phyloP scores from a whole-genome alignment of 2,797 vertebrate species.

The Antrozous pallidus region DNA sequence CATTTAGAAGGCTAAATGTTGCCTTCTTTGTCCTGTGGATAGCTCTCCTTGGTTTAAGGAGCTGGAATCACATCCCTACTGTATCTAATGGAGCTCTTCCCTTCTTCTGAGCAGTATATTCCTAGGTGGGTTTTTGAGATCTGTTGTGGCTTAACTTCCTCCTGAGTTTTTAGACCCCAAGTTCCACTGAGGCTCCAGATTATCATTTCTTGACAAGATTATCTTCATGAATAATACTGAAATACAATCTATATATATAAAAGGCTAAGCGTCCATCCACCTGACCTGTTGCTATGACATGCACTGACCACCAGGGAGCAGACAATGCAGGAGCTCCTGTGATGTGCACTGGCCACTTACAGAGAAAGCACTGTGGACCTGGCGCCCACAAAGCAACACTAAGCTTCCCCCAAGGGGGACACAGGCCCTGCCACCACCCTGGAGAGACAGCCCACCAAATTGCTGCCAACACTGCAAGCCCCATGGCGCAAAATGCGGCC shows the following conservation, averaged over 20 bases:
- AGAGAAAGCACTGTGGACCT: too few species aligned
- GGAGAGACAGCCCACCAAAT: too few species aligned
- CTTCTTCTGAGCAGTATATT: neutral
- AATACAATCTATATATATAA: neutral
- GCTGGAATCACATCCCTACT: neutral
- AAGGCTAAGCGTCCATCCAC: too few species aligned
- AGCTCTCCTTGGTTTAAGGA: neutral
- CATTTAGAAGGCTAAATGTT: conserved; percentile 1
- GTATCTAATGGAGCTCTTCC: neutral
- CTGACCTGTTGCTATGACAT: too few species aligned
- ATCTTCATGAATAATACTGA: neutral
- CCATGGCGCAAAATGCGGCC: too few species aligned
- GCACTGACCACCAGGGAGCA: too few species aligned
- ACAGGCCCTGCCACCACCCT: too few species aligned
- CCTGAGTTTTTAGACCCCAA: neutral
- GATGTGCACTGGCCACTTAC: too few species aligned
- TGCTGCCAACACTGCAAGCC: too few species aligned
- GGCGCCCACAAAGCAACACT: too few species aligned
- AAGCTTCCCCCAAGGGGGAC: too few species aligned
- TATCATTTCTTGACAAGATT: conserved; percentile 33
- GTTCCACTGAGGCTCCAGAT: neutral
- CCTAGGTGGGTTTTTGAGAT: neutral
- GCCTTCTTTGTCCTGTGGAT: neutral
- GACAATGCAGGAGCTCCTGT: too few species aligned
- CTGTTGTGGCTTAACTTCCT: neutral